Evolutionary conservation across 2,888 invertebrate species (phyloP).

Genomic region (Troides helena): DNA sequence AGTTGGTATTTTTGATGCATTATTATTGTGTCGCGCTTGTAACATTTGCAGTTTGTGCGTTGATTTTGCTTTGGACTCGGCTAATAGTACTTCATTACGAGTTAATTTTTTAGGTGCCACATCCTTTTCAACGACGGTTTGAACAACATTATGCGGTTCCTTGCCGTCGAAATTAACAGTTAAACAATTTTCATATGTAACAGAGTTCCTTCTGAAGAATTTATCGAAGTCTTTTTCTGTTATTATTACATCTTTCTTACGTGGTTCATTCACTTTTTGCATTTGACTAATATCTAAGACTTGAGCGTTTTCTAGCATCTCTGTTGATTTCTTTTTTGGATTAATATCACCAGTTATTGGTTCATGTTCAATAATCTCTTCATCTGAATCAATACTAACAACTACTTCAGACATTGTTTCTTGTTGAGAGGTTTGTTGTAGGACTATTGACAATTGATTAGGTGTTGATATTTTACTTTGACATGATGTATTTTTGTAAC

Average conservation of each 20-base stretch:
- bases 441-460: slow-evolving; percentile 46
- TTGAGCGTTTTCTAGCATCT: slow-evolving; percentile 56
- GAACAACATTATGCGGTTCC: slow-evolving; percentile 57
- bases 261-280: slow-evolving; percentile 42
- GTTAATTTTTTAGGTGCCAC: slow-evolving; percentile 47
- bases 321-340: slow-evolving; percentile 41
- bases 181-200: slow-evolving; percentile 64
- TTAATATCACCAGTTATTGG: slow-evolving; percentile 48
- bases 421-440: slow-evolving; percentile 41
- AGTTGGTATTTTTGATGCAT: slow-evolving; percentile 44
- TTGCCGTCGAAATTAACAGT: slow-evolving; percentile 62
- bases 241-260: slow-evolving; percentile 60
- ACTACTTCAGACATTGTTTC: slow-evolving; percentile 37
- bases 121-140: slow-evolving; percentile 61
- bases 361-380: slow-evolving; percentile 47
- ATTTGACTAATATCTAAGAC: slow-evolving; percentile 53
- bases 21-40: slow-evolving; percentile 40
- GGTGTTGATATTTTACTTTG: slow-evolving; percentile 43
- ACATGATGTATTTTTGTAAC: slow-evolving; percentile 39
- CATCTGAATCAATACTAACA: slow-evolving; percentile 42
- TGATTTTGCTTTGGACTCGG: slow-evolving; percentile 53
- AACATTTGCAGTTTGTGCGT: slow-evolving; percentile 46
- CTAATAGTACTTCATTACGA: slow-evolving; percentile 49
- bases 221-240: slow-evolving; percentile 76
- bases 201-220: slow-evolving; percentile 69